Evolutionary conservation across 2,888 invertebrate genomes (phyloP).

Genomic region (Agrilus cyanescens): DNA sequence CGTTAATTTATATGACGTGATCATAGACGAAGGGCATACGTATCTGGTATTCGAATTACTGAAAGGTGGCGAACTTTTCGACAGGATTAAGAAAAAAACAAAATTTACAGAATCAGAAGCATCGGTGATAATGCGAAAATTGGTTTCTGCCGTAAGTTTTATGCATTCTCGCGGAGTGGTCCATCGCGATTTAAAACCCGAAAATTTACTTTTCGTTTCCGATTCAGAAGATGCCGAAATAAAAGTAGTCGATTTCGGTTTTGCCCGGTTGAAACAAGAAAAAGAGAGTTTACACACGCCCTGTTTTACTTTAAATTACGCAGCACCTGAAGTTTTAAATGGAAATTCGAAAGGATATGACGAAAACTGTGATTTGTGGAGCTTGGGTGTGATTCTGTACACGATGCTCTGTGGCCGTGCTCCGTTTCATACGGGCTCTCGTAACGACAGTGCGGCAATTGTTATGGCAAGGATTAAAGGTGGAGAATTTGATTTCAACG

Average conservation of each 20-base stretch:
- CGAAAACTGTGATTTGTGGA: constrained; percentile 92
- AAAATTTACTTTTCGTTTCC: constrained; percentile 62
- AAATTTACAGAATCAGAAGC: constrained; percentile 69
- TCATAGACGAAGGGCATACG: constrained; percentile 72
- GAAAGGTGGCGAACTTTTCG: constrained; percentile 69
- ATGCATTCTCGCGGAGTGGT: constrained; percentile 79
- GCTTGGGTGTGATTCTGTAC: constrained; percentile 79
- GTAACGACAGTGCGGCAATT: constrained; percentile 59
- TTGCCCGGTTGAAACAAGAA: constrained; percentile 65
- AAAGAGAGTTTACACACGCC: constrained; percentile 62
- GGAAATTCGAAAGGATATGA: constrained; percentile 62
- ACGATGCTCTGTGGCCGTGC: constrained; percentile 69
- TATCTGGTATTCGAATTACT: constrained; percentile 85
- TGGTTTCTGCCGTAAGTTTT: constrained; percentile 72
- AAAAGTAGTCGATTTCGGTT: constrained; percentile 94
- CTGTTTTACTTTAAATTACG: constrained; percentile 89
- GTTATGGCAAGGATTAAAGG: constrained; percentile 70
- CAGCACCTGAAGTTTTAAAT: constrained; percentile 84
- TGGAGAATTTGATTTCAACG: constrained; percentile 68
- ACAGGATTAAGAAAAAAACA: constrained; percentile 50
- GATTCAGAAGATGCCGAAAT: constrained; percentile 47
- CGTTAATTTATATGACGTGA: constrained; percentile 71
- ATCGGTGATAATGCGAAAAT: constrained; percentile 65
- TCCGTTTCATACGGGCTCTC: constrained; percentile 65
- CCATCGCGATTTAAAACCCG: constrained; percentile 91